phyloP scores from a whole-genome alignment of 2,113 vertebrate species.

The Junco hyemalis region DNA sequence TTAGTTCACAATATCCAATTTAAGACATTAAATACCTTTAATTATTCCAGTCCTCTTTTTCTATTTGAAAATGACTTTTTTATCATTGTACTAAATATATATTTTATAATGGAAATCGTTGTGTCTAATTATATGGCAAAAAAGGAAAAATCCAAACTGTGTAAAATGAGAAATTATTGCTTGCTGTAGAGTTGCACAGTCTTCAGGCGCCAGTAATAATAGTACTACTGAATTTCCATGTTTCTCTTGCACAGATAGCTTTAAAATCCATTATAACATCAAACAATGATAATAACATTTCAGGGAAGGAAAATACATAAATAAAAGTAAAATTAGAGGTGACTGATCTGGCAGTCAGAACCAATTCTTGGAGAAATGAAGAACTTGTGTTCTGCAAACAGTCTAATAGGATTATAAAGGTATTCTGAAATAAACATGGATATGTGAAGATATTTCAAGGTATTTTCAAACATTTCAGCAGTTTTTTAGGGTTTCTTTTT shows the following conservation, averaged over 20 bases:
- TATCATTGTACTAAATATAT: background rate
- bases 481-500: background rate
- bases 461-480: background rate
- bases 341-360: background rate
- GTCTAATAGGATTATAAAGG: background rate
- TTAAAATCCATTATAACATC: background rate
- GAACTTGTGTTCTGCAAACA: background rate
- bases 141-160: background rate
- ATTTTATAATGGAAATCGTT: background rate
- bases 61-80: background rate
- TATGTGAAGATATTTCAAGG: background rate
- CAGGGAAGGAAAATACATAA: rapidly evolving
- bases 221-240: background rate
- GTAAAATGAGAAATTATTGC: background rate
- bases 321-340: background rate
- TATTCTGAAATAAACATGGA: background rate
- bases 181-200: background rate
- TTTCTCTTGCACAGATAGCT: background rate
- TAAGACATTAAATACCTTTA: background rate
- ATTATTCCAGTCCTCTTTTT: background rate
- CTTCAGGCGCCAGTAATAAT: background rate
- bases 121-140: background rate
- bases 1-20: background rate
- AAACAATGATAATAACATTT: rapidly evolving
- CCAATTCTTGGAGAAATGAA: background rate